Conservation (phyloP, 1,140 invertebrate genomes). For the Gryllus bimaculatus region DNA sequence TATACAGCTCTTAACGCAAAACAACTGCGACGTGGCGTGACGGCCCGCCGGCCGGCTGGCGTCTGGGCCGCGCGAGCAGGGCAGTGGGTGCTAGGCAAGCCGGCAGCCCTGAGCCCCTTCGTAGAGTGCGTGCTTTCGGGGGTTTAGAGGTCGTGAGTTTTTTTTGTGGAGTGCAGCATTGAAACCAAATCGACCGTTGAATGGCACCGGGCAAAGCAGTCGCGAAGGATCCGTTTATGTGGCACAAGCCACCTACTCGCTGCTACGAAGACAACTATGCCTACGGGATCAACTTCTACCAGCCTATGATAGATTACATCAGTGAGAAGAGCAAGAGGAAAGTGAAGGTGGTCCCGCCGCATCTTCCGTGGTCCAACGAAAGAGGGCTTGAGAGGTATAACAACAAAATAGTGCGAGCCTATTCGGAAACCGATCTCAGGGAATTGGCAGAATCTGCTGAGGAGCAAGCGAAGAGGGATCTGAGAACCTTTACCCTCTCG, state of each 20-base stretch:
- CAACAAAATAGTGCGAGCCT: constrained; percentile 28
- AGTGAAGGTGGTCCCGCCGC: constrained; percentile 42
- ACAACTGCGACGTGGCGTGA: neutral
- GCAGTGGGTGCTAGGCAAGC: neutral
- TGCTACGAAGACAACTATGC: constrained; percentile 71
- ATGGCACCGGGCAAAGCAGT: neutral
- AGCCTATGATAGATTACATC: constrained; percentile 74
- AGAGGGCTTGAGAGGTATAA: constrained; percentile 48
- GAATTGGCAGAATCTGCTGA: constrained; percentile 51
- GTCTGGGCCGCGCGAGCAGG: neutral
- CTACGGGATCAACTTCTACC: constrained; percentile 69
- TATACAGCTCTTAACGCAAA: neutral
- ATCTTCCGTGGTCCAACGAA: constrained; percentile 65
- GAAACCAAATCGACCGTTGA: neutral
- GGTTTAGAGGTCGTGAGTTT: too few relatives aligned
- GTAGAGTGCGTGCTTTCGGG: too few relatives aligned
- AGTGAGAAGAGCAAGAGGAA: constrained; percentile 44
- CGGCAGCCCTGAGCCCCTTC: too few relatives aligned
- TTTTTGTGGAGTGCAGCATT: too few relatives aligned
- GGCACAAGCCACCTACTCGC: constrained; percentile 48
- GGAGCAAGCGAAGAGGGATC: constrained; percentile 53
- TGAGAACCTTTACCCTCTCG: constrained; percentile 41
- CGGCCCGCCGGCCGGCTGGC: neutral
- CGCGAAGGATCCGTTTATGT: constrained; percentile 22
- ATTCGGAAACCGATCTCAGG: constrained; percentile 45